Evolutionary conservation across 1,140 invertebrate species (phyloP).

Genomic region (Aleiodes sp.): DNA sequence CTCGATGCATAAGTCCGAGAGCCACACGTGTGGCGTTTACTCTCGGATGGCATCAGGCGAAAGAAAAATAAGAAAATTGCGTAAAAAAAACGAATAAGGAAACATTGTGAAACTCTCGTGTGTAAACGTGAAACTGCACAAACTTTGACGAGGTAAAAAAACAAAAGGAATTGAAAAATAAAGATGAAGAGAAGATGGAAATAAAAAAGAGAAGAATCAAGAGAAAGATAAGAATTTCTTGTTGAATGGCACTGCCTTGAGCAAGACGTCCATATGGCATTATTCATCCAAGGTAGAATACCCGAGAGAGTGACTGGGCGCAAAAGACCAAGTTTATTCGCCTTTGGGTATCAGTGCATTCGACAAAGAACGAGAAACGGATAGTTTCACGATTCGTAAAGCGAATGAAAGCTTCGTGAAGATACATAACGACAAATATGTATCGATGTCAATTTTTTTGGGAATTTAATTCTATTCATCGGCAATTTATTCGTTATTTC

Average conservation of each 20-base stretch:
- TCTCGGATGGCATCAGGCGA: not conserved
- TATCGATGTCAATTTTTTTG: constrained; percentile 2
- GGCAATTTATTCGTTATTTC: too few species aligned
- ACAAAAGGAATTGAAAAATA: not conserved
- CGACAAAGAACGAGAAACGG: not conserved
- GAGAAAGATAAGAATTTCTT: not conserved
- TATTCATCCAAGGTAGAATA: not conserved
- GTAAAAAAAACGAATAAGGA: too few species aligned
- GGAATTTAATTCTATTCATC: too few species aligned
- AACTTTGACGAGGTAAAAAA: not conserved
- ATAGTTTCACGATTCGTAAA: not conserved
- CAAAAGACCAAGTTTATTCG: constrained; percentile 8
- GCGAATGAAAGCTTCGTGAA: not conserved
- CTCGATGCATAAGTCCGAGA: constrained; percentile 21
- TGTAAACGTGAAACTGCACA: too few species aligned
- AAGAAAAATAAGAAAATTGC: not conserved
- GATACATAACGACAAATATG: constrained; percentile 4
- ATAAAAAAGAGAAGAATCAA: not conserved
- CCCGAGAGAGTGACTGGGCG: constrained; percentile 12
- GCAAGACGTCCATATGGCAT: constrained; percentile 7
- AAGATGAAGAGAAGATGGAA: not conserved
- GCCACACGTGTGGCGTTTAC: not conserved
- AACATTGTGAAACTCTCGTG: too few species aligned
- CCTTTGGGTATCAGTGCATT: constrained; percentile 2
- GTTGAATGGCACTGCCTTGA: not conserved